phyloP scores from a whole-genome alignment of 2,888 invertebrate genomes.

The Cerceris rybyensis region DNA sequence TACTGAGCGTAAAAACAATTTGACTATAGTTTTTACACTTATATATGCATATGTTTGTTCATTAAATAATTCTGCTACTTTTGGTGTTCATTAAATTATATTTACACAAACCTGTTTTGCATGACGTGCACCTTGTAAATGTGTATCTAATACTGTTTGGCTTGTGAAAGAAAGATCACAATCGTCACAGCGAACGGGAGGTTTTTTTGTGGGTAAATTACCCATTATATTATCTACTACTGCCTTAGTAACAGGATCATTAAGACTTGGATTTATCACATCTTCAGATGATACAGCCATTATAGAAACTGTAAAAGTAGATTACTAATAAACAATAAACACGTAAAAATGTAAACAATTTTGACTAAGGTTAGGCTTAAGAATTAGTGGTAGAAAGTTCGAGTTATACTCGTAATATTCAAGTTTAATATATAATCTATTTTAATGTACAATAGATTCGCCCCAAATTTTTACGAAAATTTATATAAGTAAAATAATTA shows the following conservation, averaged over 20 bases:
- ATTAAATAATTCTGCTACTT: slow-evolving; percentile 1
- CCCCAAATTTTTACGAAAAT: no score
- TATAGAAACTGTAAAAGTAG: slow-evolving; percentile 38
- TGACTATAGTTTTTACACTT: no score
- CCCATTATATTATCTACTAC: slow-evolving; percentile 82
- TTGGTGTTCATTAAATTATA: background rate
- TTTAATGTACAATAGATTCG: no score
- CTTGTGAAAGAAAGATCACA: slow-evolving; percentile 82
- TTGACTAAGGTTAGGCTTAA: background rate
- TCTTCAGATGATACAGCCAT: slow-evolving; percentile 68
- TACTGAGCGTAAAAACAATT: no score
- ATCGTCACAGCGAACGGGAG: slow-evolving; percentile 80
- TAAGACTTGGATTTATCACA: slow-evolving; percentile 65
- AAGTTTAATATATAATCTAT: no score
- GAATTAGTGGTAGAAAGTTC: no score
- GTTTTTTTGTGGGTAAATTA: slow-evolving; percentile 81
- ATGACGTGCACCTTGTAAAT: slow-evolving; percentile 80
- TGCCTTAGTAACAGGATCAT: slow-evolving; percentile 82
- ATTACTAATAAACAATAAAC: background rate
- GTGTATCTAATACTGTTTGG: slow-evolving; percentile 82
- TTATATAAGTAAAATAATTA: no score
- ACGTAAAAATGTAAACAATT: background rate
- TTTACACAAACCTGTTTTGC: slow-evolving; percentile 75
- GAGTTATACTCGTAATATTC: no score
- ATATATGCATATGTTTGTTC: background rate